phyloP scores from a whole-genome alignment of 2,888 invertebrate genomes.

The Ophonus ardosiacus region DNA sequence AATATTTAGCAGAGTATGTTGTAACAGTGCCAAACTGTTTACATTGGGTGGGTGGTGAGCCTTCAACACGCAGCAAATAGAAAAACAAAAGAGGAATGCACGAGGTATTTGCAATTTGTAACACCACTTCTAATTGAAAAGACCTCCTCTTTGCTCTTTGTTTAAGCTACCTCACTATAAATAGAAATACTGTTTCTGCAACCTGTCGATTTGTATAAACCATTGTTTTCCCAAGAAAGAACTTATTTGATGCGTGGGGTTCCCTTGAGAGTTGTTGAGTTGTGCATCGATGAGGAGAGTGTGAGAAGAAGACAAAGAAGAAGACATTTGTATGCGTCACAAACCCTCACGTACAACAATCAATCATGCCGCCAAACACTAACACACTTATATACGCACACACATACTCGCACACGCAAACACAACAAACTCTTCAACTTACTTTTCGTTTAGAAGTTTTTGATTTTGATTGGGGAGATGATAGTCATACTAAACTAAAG shows the following conservation, averaged over 20 bases:
- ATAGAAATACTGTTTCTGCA: too few relatives aligned
- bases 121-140: not conserved
- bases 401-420: not conserved
- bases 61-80: constrained; percentile 11
- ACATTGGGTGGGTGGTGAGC: constrained; percentile 29
- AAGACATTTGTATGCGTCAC: constrained; percentile 13
- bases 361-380: constrained; percentile 8
- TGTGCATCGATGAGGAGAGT: not conserved
- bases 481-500: not conserved
- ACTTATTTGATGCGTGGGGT: not conserved
- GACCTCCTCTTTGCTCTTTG: too few relatives aligned
- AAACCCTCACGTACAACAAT: constrained; percentile 10
- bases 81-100: constrained; percentile 32
- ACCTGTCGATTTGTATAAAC: too few relatives aligned
- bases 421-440: not conserved
- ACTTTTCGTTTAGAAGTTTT: constrained; percentile 17
- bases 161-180: too few relatives aligned
- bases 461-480: constrained; percentile 1
- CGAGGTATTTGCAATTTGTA: not conserved
- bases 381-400: not conserved
- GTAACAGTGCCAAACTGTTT: constrained; percentile 31
- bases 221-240: too few relatives aligned
- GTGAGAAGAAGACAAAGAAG: not conserved
- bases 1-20: constrained; percentile 20
- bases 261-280: not conserved